Base-by-base conservation (phyloP, 2,797 vertebrate genomes). In the Todus mexicanus region DNA sequence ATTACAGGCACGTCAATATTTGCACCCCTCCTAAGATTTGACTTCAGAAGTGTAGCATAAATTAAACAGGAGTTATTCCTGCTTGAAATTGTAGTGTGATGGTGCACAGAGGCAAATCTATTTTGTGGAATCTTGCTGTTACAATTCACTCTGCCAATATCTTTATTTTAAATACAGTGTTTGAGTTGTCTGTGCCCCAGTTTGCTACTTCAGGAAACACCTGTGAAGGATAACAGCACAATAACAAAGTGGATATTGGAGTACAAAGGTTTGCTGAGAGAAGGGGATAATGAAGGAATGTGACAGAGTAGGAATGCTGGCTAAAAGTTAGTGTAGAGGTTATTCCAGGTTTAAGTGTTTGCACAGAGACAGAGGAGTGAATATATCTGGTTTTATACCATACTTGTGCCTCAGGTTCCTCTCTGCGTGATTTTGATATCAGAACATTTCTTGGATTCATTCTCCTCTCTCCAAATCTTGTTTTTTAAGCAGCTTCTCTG, bases 211-310 rank as follows among this genome's bases (percentile, higher is more conserved):
- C 43, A 70, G 59, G 63, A 75, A 76, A 54, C 66, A 75, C 63
- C 66, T 93, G 87, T 60, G 50, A 27, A 47, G 59, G 66, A 74
- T 92, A 90, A 81, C 20, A 78, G 63, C 1, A 8, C 29, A 71
- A 81, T 83, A 89, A 69, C 20, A 40, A 56, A 71, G 45, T 29
- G 60, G 77, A 48, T 88, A 20, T 66, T 56, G 42, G 19, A 81
- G 51, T 42, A 57, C 37, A 71, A 57, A 63, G 57, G 29, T 75
- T 51, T 75, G 47, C 48, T 29, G 87, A 69, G 63, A 74, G 42
- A 63, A 73, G 47, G 27, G 68, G 86, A 95, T 95, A 76, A 90
- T 71, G 78, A 45, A 92, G 68, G 93, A 91, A 93, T 91, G 77
- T 76, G 57, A 77, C 23, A 50, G 47, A 76, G 48, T 18, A 71